phyloP scores from a whole-genome alignment of 2,888 invertebrate species.

The Tenodera sinensis region DNA sequence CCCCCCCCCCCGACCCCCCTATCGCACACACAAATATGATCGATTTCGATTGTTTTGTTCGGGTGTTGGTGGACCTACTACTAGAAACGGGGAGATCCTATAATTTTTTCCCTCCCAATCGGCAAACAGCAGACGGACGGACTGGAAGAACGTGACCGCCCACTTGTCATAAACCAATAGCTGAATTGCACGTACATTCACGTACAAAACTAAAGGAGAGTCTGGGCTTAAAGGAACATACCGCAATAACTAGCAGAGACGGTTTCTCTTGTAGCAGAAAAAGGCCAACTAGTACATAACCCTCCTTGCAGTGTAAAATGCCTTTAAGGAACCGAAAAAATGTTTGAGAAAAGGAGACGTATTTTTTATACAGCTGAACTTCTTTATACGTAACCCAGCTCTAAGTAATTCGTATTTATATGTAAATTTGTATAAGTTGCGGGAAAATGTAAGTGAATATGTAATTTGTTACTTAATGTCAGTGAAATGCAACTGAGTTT shows the following conservation, averaged over 20 bases:
- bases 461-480: too few species aligned
- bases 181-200: neutral
- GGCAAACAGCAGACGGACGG: neutral
- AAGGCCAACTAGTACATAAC: too few species aligned
- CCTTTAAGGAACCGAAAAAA: too few species aligned
- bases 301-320: too few species aligned
- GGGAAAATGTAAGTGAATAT: too few species aligned
- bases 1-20: neutral
- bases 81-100: neutral
- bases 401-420: too few species aligned
- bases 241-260: neutral
- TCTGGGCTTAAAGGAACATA: neutral
- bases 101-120: neutral
- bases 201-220: neutral
- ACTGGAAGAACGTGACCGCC: neutral
- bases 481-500: too few species aligned
- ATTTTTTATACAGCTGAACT: too few species aligned
- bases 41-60: slow-evolving; percentile 25
- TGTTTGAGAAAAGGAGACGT: too few species aligned
- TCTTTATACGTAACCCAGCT: too few species aligned
- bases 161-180: slow-evolving; percentile 8
- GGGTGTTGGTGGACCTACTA: neutral
- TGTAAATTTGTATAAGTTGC: too few species aligned
- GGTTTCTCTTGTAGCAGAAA: too few species aligned
- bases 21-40: slow-evolving; percentile 24